Conservation (phyloP, 2,113 vertebrate species). For the Cochlearius cochlearius region DNA sequence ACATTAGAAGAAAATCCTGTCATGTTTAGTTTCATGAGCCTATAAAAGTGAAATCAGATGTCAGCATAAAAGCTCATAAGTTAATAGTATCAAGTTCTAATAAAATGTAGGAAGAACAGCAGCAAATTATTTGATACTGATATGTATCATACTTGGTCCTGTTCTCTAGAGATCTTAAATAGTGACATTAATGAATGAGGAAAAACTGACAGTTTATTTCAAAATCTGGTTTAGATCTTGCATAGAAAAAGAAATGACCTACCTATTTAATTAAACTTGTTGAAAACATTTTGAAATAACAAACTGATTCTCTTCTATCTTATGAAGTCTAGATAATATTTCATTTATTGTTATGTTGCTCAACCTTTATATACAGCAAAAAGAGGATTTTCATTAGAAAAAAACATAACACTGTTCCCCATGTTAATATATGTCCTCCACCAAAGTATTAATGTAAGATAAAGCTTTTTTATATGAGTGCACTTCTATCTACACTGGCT, state of each 20-base stretch:
- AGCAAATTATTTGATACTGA: neutral
- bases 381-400: neutral
- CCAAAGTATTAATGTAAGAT: neutral
- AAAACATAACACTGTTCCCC: accelerated
- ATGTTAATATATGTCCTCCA: neutral
- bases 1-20: conserved; percentile 24
- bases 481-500: neutral
- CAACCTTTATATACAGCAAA: neutral
- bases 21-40: conserved; percentile 30
- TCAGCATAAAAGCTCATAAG: neutral
- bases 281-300: neutral
- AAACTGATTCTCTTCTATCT: neutral
- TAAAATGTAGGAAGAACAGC: conserved; percentile 12
- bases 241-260: neutral
- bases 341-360: neutral
- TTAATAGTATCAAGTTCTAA: conserved; percentile 29
- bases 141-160: conserved; percentile 29
- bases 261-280: neutral
- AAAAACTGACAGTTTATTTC: neutral
- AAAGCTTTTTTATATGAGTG: neutral
- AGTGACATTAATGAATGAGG: neutral
- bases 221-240: neutral
- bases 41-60: conserved; percentile 42
- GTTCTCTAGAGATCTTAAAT: neutral
- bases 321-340: neutral